A percentile compares a stretch with the other conserved stretches of the same genome.
Evolutionary conservation across 2,113 vertebrate species (phyloP).

Genomic region (Tetrao urogallus): DNA sequence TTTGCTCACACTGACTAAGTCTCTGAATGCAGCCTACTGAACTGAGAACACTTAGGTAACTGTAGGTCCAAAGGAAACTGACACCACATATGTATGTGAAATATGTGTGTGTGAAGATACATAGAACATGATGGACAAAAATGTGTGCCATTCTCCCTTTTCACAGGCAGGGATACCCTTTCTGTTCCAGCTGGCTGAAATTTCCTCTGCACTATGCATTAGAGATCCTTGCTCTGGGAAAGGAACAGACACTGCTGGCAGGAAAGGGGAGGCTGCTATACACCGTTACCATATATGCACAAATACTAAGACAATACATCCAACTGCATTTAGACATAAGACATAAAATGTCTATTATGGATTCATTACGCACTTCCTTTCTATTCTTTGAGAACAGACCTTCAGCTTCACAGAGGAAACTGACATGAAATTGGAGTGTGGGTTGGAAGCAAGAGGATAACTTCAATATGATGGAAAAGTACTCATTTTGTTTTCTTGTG

Average conservation of each 20-base stretch:
- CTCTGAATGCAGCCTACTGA: background rate
- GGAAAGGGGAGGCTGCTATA: background rate
- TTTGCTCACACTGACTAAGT: too few species aligned
- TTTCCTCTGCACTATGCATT: background rate
- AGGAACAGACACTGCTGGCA: background rate
- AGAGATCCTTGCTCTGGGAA: background rate
- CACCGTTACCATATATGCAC: fast-evolving
- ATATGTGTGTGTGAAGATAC: background rate
- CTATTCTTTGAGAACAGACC: constrained; percentile 8
- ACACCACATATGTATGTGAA: background rate
- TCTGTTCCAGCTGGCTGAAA: background rate
- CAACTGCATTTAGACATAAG: background rate
- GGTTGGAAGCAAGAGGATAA: constrained; percentile 51
- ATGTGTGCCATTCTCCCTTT: background rate
- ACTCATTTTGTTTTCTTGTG: constrained; percentile 57
- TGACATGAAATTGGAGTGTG: constrained; percentile 62
- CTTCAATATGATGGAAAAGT: constrained; percentile 64
- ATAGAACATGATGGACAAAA: background rate
- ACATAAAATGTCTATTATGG: background rate
- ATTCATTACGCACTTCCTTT: background rate
- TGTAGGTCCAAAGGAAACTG: background rate
- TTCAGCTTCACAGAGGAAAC: constrained; percentile 20
- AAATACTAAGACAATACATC: background rate
- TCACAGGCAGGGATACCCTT: background rate
- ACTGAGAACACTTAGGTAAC: background rate